Evolutionary conservation across 2,113 vertebrate species (phyloP), one percentile per base, ranked within the genome.

Genomic region (Callionymus lyra): DNA sequence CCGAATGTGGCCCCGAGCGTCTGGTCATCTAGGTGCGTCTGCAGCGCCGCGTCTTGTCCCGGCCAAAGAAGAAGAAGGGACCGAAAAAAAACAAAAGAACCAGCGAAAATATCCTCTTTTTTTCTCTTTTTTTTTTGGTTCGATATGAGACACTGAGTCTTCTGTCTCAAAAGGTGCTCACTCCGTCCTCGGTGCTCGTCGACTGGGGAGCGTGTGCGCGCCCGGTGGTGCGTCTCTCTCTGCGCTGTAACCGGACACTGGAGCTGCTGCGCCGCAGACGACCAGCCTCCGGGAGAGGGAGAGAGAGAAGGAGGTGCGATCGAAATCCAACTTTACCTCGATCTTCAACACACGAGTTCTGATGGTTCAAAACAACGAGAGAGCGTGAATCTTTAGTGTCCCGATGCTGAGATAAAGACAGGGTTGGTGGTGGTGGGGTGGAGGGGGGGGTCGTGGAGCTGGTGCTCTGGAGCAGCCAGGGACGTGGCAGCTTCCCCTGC

Each of bases 401-500:
- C n/a, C n/a, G n/a, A n/a, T n/a, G n/a, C n/a, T n/a, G n/a, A n/a
- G n/a, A n/a, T n/a, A n/a, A n/a, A n/a, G n/a, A n/a, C n/a, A n/a
- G n/a, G n/a, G n/a, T n/a, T n/a, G n/a, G n/a, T n/a, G n/a, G n/a
- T n/a, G n/a, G n/a, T n/a, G n/a, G n/a, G n/a, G n/a, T n/a, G 33
- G 6, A 11, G 33, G 12, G 33, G 33, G 34, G 12, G n/a, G 34
- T 12, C n/a, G 6, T 12, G 18, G 18, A 27, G 37, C 8, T 27
- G 21, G 58, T 48, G 74, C 65, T 44, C 53, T 63, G 53, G 49
- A 35, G 35, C 54, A 31, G 40, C 45, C 32, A 67, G 55, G 65
- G 58, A 85, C 77, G 82, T 82, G 77, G 81, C 77, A 76, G 55
- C 66, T 72, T 70, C 50, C n/a, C 54, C 74, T 75, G 74, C 74